These are phyloP conservation scores for Plodia interpunctella DNA, from an alignment of 1,140 invertebrate species.

Conservation along the genomic window DNA sequence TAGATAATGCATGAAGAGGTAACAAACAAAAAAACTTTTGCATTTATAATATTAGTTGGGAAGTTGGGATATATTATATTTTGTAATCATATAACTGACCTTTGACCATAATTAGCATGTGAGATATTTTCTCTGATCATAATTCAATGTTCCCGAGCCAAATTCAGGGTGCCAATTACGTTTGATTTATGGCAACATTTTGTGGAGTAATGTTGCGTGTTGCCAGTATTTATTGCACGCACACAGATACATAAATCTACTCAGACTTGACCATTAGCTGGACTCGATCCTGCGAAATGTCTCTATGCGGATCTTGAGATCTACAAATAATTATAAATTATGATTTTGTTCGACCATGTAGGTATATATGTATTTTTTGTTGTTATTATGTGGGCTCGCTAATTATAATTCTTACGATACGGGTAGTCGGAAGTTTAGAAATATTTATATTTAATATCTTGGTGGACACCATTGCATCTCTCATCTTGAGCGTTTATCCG, in stretches of 20 bases:
- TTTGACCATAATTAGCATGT: constrained; percentile 4
- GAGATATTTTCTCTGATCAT: not conserved
- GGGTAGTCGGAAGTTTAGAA: too few species aligned
- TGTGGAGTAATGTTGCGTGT: constrained; percentile 33
- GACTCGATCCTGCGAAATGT: constrained; percentile 1
- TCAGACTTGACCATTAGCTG: constrained; percentile 42
- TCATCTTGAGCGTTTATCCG: too few species aligned
- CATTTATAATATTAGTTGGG: too few species aligned
- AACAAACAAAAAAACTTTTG: too few species aligned
- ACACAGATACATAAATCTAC: constrained; percentile 46
- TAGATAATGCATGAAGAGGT: too few species aligned
- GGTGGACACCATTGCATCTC: too few species aligned
- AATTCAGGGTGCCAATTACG: constrained; percentile 38
- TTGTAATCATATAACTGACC: not conserved
- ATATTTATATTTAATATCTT: too few species aligned
- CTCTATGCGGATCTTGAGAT: constrained; percentile 6
- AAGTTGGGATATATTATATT: too few species aligned
- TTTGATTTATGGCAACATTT: constrained; percentile 45
- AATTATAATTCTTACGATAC: too few species aligned
- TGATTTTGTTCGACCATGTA: not conserved
- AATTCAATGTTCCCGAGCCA: constrained; percentile 17
- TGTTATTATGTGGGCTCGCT: too few species aligned
- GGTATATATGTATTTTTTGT: not conserved
- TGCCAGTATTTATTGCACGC: constrained; percentile 39
- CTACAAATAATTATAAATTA: constrained; percentile 5